A percentile compares a stretch with the other conserved stretches of the same genome.
Conservation (phyloP, 2,113 vertebrate species). For the Deroptyus accipitrinus region DNA sequence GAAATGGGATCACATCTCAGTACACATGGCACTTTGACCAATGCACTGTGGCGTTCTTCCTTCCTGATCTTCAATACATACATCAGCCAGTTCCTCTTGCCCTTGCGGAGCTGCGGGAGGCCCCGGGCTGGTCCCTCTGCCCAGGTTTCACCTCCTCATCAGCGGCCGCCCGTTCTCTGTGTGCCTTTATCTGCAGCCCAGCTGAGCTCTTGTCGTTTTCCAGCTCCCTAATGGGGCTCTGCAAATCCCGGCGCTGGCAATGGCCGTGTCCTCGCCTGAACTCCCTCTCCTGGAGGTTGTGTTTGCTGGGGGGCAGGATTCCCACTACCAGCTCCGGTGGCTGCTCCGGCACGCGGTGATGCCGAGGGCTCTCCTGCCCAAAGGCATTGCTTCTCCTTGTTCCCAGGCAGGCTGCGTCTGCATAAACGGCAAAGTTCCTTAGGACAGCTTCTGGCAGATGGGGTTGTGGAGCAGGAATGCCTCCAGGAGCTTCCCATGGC, state of each 20-base stretch:
- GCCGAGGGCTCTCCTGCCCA: background rate
- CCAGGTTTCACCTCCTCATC: background rate
- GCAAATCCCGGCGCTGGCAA: background rate
- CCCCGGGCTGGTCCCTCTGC: fast-evolving
- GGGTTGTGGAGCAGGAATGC: fast-evolving
- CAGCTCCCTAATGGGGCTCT: background rate
- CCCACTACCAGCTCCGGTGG: background rate
- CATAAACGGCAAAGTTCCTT: background rate
- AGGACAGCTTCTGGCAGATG: background rate
- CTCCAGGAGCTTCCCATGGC: fast-evolving
- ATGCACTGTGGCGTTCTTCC: background rate
- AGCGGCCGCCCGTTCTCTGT: fast-evolving
- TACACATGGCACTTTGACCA: background rate
- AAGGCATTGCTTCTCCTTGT: background rate
- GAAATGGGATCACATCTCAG: background rate
- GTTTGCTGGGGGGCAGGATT: background rate
- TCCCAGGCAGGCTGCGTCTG: background rate
- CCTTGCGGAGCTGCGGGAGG: background rate
- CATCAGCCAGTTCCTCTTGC: background rate
- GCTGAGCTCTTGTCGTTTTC: background rate
- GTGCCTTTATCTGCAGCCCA: background rate
- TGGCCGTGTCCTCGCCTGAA: slow-evolving; percentile 30
- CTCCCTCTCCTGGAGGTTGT: background rate
- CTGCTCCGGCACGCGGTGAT: background rate
- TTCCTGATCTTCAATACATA: background rate